Percentiles rank a stretch among this genome's conserved stretches.
phyloP scores from a whole-genome alignment of 2,888 invertebrate species.

The Koerneria pararmatus region DNA sequence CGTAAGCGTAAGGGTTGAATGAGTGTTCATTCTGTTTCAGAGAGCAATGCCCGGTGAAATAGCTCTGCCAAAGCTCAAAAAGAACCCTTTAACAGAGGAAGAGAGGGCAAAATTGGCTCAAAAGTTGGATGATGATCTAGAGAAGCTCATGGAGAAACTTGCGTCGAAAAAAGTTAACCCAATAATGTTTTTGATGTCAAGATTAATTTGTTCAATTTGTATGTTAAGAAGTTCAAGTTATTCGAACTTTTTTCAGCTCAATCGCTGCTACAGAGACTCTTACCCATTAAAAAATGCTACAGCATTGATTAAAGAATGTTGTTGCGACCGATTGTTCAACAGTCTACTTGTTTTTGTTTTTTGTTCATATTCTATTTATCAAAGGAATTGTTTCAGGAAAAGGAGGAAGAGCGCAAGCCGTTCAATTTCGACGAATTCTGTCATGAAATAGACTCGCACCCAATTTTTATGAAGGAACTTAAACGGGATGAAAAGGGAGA shows the following conservation, averaged over 20 bases:
- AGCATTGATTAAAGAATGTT: no score
- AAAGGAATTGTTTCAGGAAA: no score
- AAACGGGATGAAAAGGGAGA: slow-evolving; percentile 38
- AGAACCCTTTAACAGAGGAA: slow-evolving; percentile 38
- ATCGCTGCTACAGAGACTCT: no score
- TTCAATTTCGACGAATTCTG: slow-evolving; percentile 58
- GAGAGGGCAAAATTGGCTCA: slow-evolving; percentile 44
- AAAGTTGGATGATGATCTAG: slow-evolving; percentile 53
- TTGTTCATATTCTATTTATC: no score
- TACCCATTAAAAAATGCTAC: no score
- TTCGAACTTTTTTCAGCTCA: background rate
- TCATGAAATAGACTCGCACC: slow-evolving; percentile 55
- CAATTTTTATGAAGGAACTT: slow-evolving; percentile 53
- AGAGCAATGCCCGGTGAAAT: no score
- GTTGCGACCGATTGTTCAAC: no score
- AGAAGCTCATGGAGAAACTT: slow-evolving; percentile 52
- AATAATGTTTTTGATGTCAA: no score
- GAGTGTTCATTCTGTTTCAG: no score
- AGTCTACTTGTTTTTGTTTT: no score
- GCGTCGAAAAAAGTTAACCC: slow-evolving; percentile 45
- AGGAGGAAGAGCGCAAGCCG: slow-evolving; percentile 35
- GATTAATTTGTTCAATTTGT: background rate
- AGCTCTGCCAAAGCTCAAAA: slow-evolving; percentile 21
- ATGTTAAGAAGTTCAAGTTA: no score
- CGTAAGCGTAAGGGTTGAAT: no score